Percentiles rank a stretch among this genome's conserved stretches.
Evolutionary conservation across 2,888 invertebrate genomes (phyloP).

Genomic region (Malachius bipustulatus): DNA sequence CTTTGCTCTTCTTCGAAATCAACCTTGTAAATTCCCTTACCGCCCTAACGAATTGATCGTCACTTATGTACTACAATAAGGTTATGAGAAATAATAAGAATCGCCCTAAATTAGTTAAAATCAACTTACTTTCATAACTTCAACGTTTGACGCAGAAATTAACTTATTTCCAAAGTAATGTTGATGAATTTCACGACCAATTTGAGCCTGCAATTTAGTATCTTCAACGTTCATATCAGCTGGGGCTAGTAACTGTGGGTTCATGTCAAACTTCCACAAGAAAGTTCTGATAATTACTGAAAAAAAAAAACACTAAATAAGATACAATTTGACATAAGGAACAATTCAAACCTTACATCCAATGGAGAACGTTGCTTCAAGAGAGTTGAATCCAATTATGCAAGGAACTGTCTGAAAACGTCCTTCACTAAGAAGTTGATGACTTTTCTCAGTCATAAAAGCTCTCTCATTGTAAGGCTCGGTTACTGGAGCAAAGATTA

Average conservation of each 20-base stretch:
- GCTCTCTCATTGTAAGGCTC: constrained; percentile 10
- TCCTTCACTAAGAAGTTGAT: constrained; percentile 7
- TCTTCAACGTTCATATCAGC: constrained; percentile 8
- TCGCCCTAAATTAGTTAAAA: too few relatives aligned
- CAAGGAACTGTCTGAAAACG: constrained; percentile 8
- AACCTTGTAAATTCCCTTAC: constrained; percentile 9
- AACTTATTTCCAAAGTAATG: constrained; percentile 10
- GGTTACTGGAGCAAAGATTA: constrained; percentile 12
- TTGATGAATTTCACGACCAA: constrained; percentile 10
- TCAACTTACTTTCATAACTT: neutral
- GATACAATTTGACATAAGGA: too few relatives aligned
- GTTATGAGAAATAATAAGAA: neutral
- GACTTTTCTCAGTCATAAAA: constrained; percentile 10
- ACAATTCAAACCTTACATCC: constrained; percentile 10
- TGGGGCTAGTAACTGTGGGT: constrained; percentile 10
- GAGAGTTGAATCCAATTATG: constrained; percentile 10
- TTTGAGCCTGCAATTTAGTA: neutral
- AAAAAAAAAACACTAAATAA: too few relatives aligned
- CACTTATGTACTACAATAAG: constrained; percentile 9
- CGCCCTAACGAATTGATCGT: constrained; percentile 12
- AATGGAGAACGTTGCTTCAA: constrained; percentile 9
- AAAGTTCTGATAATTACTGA: constrained; percentile 5
- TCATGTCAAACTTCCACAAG: constrained; percentile 6
- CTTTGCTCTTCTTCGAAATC: constrained; percentile 4
- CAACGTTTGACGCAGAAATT: neutral